Evolutionary conservation across 2,888 invertebrate species (phyloP), one percentile per base, ranked within the genome.

Genomic region (Acanthosepion lycidas): DNA sequence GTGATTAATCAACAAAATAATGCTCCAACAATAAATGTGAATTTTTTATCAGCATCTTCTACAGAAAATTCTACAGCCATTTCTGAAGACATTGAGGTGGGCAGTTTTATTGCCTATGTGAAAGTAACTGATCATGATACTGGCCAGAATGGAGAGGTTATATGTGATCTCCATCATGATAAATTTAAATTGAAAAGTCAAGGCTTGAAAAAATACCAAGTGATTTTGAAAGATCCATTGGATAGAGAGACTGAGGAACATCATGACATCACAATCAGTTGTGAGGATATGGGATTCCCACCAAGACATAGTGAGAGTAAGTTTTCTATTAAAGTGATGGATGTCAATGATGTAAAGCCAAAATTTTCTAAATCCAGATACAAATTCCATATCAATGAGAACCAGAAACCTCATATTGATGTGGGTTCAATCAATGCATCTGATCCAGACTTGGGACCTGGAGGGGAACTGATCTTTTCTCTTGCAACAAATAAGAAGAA

Each of bases 91-190:
- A 78, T 78, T 78, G 78, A 78, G 2, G 78, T 78, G n/a, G 78
- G 78, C 33, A 78, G 78, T 78, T 78, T 78, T 78, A 78, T 78
- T n/a, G 78, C 78, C 9, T 78, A 78, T 78, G 78, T 78, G n/a
- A 78, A 78, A 78, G 78, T 78, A 78, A 78, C 78, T 78, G 78
- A 78, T n/a, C 78, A 78, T 78, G 78, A 78, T 78, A n/a, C 78
- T 78, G 78, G 78, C 18, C 78, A 78, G 78, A 78, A 78, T 78
- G 78, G 78, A 78, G 78, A 78, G 15, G 78, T 78, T n/a, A 78
- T 78, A 78, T 78, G 78, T 78, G 78, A 78, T 78, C 78, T 78
- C 4, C 78, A 78, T 78, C 78, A 78, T 78, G 78, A 78, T 78
- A 78, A 78, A 18, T 78, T 78, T 78, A 78, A 78, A 78, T n/a